Conservation (phyloP, 2,888 invertebrate species). For the Drosophila silvestris region DNA sequence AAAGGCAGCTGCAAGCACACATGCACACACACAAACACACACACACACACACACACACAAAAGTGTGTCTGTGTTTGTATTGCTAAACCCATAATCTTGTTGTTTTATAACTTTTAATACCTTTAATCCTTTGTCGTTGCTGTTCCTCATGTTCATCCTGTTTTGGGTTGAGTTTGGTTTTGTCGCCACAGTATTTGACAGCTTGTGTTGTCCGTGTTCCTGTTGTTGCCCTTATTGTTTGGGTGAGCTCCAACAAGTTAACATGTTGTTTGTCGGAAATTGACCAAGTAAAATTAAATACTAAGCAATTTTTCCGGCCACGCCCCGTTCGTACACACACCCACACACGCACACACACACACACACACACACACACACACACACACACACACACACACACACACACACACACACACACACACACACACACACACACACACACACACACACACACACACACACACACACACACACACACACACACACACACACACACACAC, state of each 20-base stretch:
- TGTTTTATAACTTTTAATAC: conserved; percentile 81
- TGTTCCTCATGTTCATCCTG: conserved; percentile 19
- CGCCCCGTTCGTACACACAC: background rate
- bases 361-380: no score
- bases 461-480: no score
- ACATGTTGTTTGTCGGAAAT: conserved; percentile 74
- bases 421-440: background rate
- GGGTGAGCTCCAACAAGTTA: conserved; percentile 55
- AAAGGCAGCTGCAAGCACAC: conserved; percentile 26
- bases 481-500: no score
- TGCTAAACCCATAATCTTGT: conserved; percentile 74
- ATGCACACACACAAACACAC: background rate
- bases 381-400: no score
- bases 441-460: no score
- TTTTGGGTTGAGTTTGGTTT: conserved; percentile 47
- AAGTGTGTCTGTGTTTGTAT: conserved; percentile 49
- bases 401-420: background rate
- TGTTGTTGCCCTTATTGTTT: conserved; percentile 20
- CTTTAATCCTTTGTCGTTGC: conserved; percentile 65
- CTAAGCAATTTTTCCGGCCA: conserved; percentile 53
- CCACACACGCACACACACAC: background rate
- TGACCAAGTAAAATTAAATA: conserved; percentile 75
- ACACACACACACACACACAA: background rate
- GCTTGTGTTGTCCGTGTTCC: conserved; percentile 33
- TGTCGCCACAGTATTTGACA: conserved; percentile 50